phyloP scores from a whole-genome alignment of 2,888 invertebrate genomes.

The Strigamia maritima region DNA sequence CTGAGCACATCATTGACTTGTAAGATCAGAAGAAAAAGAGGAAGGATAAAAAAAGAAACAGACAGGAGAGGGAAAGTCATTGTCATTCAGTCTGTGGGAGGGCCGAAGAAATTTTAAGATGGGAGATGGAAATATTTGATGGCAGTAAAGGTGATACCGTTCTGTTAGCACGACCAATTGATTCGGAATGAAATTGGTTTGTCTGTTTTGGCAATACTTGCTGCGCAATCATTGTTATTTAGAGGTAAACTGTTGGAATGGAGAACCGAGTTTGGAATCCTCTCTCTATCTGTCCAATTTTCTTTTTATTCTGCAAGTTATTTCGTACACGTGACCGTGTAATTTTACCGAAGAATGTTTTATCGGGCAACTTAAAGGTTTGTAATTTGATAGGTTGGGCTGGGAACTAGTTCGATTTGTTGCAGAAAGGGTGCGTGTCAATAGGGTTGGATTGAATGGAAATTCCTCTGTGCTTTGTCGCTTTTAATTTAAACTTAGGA shows the following conservation, averaged over 20 bases:
- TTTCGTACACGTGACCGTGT: conserved; percentile 9
- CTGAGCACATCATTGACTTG: conserved; percentile 34
- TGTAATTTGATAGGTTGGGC: not conserved
- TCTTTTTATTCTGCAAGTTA: not conserved
- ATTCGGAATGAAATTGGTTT: conserved; percentile 23
- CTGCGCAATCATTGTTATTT: conserved; percentile 6
- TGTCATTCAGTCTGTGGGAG: conserved; percentile 32
- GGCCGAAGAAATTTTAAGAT: conserved; percentile 19
- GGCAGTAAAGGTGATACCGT: conserved; percentile 32
- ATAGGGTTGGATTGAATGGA: conserved; percentile 4
- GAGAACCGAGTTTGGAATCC: not conserved
- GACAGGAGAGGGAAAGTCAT: conserved; percentile 23
- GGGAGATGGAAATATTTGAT: conserved; percentile 21
- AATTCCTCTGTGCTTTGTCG: not conserved
- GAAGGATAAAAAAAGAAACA: conserved; percentile 8
- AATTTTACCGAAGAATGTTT: conserved; percentile 8
- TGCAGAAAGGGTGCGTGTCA: not conserved
- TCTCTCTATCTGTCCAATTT: conserved; percentile 18
- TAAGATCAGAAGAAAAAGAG: conserved; percentile 12
- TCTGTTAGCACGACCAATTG: not conserved
- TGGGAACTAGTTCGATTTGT: not conserved
- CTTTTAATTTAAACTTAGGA: not conserved
- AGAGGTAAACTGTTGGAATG: not conserved
- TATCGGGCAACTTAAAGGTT: conserved; percentile 5
- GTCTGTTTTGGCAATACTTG: conserved; percentile 20